Evolutionary conservation across 92 coral and sea anemone species (phyloP), one percentile per base, ranked within the genome.

Genomic region (Zoanthus sociatus): DNA sequence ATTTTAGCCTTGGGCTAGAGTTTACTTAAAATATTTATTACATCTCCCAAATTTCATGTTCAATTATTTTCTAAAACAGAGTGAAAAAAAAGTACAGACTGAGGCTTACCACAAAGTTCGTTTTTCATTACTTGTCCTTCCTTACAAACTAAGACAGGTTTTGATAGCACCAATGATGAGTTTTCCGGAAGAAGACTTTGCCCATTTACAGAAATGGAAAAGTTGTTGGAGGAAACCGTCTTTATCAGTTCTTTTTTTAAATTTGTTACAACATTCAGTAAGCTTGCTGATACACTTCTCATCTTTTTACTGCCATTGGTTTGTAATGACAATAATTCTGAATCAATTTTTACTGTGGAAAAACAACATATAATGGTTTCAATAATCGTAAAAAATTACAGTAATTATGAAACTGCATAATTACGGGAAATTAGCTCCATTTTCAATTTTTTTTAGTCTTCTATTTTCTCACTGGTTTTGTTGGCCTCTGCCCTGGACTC

Each of bases 71-170:
- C 2, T 37, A 37, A 37, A 37, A 37, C 26, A 37, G 3, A 37
- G 42, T 37, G 42, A 2, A 37, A 37, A 37, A 37, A 37, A 37
- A 4, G 2, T 37, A 30, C 46, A 30, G 10, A 33, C 55, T 18
- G 48, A 45, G 3, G 12, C 81, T 50, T 76, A 76, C 81, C 81
- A 11, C 81, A 76, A 63, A 76, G 81, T 11, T 50, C 16, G 30
- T 50, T 10, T 20, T 20, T 76, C 50, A 76, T 37, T 63, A 76
- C 81, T 21, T 76, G 81, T 18, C 81, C 81, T 51, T 76, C 26
- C 18, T 76, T 37, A 31, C 81, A 76, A 9, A 76, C 64, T 50
- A 76, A 51, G 11, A 30, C 8, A 9, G 81, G 81, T 9, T 76
- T 51, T n/a, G 81, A 44, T 6, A 76, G 15, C 6, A 15, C 15